Base-by-base conservation (phyloP, 2,113 vertebrate genomes). In the Octodon degus region DNA sequence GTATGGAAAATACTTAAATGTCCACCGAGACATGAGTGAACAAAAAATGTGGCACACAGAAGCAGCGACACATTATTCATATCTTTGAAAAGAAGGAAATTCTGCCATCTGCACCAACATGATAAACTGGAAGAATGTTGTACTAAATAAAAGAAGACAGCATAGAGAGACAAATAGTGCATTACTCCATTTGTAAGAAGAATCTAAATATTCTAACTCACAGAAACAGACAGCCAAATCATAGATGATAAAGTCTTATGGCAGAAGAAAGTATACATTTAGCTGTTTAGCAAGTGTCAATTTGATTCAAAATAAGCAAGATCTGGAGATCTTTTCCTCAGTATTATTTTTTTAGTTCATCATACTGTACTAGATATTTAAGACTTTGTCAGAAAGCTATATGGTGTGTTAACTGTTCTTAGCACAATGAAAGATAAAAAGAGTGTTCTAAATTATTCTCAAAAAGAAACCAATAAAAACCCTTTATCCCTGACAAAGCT, bases 111-210 rank as follows among this genome's bases (percentile, higher is more conserved):
- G 20, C 43, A 63, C 55, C 32, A 58, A 43, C 12, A 22, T 47
- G 32, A 40, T 60, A 62, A 50, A 47, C 72, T 53, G 43, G 30
- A 14, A 86, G 32, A 32, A 34, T 16, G 50, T 32, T 34, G 19
- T 14, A 17, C 11, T 70, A 17, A 12, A 22, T 65, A 32, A 89
- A 88, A 89, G 68, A 58, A 92, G 10, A 25, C 43, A 65, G 19
- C 17, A 17, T 55, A 58, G 25, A 89, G 55, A 2, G 13, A 63
- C 12, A 79, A 55, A 8, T 12, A 55, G 14, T 37, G 53, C 8
- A 20, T 22, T 2, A 65, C 27, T 58, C 53, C 5, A 34, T 6
- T 72, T 70, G 7, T 0, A 12, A 20, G 5, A 53, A 4, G 4
- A 27, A 58, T 43, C 17, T 55, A 80, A 63, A 80, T 62, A 47